Base-by-base conservation (phyloP, 1,140 invertebrate genomes). In the Ips nitidus region DNA sequence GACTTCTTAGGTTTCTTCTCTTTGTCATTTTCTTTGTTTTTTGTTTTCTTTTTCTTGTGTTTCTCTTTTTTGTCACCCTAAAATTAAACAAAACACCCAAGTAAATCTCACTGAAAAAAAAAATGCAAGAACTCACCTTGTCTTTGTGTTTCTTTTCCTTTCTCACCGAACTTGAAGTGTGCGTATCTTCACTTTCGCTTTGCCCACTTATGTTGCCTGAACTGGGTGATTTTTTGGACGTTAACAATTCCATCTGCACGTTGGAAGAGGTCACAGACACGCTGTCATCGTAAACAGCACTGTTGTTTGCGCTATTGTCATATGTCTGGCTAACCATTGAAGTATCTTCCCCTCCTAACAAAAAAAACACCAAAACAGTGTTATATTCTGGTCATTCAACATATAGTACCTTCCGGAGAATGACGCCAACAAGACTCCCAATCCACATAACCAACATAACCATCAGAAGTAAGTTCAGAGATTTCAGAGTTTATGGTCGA, bases 1-100 rank as follows among this genome's bases (percentile, higher is more conserved):
- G 84, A 84, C 60, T 77, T 75, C 59, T 75, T 76, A 45, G 83
- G 81, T 43, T 65, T 72, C 72, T 80, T 82, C 67, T 65, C 67
- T 38, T 61, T 52, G 0, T 83, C 79, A 76, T 81, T 79, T 52
- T 84, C 76, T 76, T 82, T 79, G 73, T 83, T 76, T 82, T 78
- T 82, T 80, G 80, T 72, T 82, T 77, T 82, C 82, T 83, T 76
- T 81, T 81, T 73, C 78, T 79, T 80, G 76, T 80, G 39, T 81
- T 84, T 84, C 3, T 83, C 79, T 71, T 85, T 87, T 1, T 86
- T 85, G 63, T 88, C 85, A 61, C 78, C 78, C 85, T 88, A 71
- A 62, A 80, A 84, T 4, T 70, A 65, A 64, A 61, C n/a, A 39
- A 59, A 57, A 42, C 2, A 56, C 37, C 41, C 50, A 38, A 60